Conservation (phyloP, 2,888 invertebrate genomes). For the Oscheius sp. region DNA sequence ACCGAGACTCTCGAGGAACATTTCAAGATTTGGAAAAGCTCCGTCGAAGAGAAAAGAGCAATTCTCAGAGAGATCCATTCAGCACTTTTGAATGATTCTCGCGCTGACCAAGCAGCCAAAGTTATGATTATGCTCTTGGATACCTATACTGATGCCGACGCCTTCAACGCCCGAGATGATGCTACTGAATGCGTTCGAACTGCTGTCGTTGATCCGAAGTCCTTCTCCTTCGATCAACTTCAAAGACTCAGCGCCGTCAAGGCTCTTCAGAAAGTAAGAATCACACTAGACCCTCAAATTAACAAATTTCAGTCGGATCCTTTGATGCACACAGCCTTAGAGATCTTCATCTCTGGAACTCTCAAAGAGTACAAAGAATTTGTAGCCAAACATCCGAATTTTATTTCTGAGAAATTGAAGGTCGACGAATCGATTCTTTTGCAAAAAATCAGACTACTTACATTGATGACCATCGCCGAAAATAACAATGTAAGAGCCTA, state of each 20-base stretch:
- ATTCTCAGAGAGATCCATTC: conserved; percentile 60
- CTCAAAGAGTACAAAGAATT: conserved; percentile 45
- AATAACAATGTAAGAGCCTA: conserved; percentile 76
- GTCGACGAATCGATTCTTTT: conserved; percentile 57
- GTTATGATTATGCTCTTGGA: conserved; percentile 91
- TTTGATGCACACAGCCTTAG: conserved; percentile 58
- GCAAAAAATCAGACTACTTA: conserved; percentile 91
- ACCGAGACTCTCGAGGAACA: conserved; percentile 42
- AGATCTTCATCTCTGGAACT: conserved; percentile 61
- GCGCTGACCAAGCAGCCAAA: conserved; percentile 63
- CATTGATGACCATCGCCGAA: conserved; percentile 97
- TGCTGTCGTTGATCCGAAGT: conserved; percentile 84
- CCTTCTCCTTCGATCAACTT: conserved; percentile 92
- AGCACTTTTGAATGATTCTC: conserved; percentile 77
- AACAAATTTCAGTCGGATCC: conserved; percentile 49
- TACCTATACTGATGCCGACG: conserved; percentile 91
- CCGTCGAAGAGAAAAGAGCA: conserved; percentile 49
- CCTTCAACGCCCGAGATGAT: conserved; percentile 93
- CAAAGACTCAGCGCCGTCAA: conserved; percentile 91
- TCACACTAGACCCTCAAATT: neutral
- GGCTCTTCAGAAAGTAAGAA: conserved; percentile 77
- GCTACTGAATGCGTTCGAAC: conserved; percentile 90
- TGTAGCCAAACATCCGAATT: conserved; percentile 78
- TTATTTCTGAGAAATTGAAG: conserved; percentile 78
- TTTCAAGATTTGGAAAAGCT: conserved; percentile 52